Percentiles rank a stretch among this genome's conserved stretches.
These are phyloP conservation scores for Lepidotrigona ventralis DNA, from an alignment of 1,140 invertebrate genomes.

Conservation along the genomic window DNA sequence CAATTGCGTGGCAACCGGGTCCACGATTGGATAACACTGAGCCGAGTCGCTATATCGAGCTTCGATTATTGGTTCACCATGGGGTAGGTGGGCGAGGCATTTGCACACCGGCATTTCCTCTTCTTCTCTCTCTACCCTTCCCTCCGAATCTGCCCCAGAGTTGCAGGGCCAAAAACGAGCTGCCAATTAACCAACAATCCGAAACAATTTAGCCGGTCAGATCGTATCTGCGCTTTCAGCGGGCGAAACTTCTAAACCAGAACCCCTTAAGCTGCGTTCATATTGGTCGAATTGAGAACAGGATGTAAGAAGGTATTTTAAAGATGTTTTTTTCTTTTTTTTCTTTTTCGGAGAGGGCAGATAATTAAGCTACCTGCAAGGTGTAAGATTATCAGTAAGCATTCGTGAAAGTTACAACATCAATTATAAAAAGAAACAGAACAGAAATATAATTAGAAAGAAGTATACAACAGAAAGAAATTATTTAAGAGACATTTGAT, in stretches of 20 bases:
- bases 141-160: neutral
- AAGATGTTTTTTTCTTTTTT: no score
- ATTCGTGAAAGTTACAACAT: no score
- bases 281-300: neutral
- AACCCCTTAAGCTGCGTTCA: conserved; percentile 38
- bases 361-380: no score
- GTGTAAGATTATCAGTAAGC: no score
- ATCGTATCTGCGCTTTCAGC: conserved; percentile 70
- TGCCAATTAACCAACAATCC: conserved; percentile 79
- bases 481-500: no score
- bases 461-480: no score
- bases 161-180: conserved; percentile 70
- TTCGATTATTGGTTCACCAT: conserved; percentile 67
- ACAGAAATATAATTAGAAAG: no score
- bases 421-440: no score
- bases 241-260: conserved; percentile 13
- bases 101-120: conserved; percentile 45
- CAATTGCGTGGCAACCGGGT: conserved; percentile 53
- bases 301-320: neutral
- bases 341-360: no score
- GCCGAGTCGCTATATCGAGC: conserved; percentile 53
- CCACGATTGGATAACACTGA: conserved; percentile 58
- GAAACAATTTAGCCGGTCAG: conserved; percentile 77
- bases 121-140: neutral
- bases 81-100: conserved; percentile 67